A percentile compares a stretch with the other conserved stretches of the same genome.
These are phyloP conservation scores for Cantharis flavilabris DNA, from an alignment of 2,888 invertebrate genomes.

Conservation along the genomic window DNA sequence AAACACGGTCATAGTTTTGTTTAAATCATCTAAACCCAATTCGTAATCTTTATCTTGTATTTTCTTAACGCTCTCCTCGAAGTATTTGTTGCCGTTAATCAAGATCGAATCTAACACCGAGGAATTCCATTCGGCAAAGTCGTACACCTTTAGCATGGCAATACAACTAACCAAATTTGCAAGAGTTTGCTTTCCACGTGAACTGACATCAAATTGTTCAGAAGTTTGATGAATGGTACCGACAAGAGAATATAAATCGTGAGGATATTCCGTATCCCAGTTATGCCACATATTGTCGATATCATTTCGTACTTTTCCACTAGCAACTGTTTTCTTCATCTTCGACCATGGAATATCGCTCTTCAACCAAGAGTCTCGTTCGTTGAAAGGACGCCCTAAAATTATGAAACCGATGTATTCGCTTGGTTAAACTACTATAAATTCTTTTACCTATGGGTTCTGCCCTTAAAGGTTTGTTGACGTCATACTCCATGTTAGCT, in stretches of 20 bases:
- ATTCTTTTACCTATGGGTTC: conserved; percentile 44
- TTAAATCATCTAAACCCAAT: conserved; percentile 62
- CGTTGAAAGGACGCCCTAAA: conserved; percentile 49
- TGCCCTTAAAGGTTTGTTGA: conserved; percentile 50
- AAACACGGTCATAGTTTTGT: conserved; percentile 60
- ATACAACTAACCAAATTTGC: conserved; percentile 43
- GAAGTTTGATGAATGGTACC: conserved; percentile 68
- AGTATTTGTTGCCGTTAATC: conserved; percentile 63
- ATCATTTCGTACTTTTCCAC: conserved; percentile 39
- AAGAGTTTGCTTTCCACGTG: conserved; percentile 66
- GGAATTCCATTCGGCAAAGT: conserved; percentile 66
- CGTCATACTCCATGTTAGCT: conserved; percentile 57
- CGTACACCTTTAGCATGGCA: conserved; percentile 64
- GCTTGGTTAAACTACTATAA: not conserved
- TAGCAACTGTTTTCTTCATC: conserved; percentile 38
- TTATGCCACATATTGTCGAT: conserved; percentile 61
- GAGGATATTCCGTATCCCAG: conserved; percentile 71
- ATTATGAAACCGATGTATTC: not conserved
- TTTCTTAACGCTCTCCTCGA: conserved; percentile 57
- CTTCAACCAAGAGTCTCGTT: conserved; percentile 50
- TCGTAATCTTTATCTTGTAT: conserved; percentile 62
- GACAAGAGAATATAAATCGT: conserved; percentile 71
- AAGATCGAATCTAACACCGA: conserved; percentile 67
- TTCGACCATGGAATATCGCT: conserved; percentile 52
- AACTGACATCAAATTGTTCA: conserved; percentile 57